Evolutionary conservation across 2,113 vertebrate species (phyloP).

Genomic region (Oreochromis aureus): DNA sequence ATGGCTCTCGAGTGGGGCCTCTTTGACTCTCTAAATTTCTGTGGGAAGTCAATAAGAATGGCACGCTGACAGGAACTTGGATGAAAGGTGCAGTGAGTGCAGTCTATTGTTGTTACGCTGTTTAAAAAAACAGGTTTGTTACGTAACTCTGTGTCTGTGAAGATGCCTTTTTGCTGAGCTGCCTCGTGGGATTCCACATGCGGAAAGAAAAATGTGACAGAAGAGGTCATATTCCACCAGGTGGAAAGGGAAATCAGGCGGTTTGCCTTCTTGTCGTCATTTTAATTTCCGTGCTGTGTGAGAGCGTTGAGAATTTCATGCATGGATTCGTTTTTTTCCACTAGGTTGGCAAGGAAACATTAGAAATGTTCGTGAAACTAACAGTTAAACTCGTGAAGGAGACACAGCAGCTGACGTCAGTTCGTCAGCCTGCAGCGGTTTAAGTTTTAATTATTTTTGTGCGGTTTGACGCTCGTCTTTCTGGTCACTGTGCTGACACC

Average conservation of each 20-base stretch:
- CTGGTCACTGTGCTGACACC: not conserved
- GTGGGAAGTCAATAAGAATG: not conserved
- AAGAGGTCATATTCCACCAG: not conserved
- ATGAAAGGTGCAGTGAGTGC: not conserved
- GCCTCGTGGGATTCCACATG: not conserved
- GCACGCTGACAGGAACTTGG: slow-evolving; percentile 32
- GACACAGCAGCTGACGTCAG: not conserved
- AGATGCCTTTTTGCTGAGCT: not conserved
- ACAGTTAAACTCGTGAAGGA: not conserved
- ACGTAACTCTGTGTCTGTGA: not conserved
- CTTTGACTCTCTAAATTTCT: not conserved
- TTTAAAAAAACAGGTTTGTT: slow-evolving; percentile 6
- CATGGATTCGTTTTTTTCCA: rapidly evolving
- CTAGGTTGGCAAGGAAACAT: not conserved
- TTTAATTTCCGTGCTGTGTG: not conserved
- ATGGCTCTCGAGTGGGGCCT: not conserved
- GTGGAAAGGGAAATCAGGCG: not conserved
- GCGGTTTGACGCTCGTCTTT: not conserved
- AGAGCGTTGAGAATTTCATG: not conserved
- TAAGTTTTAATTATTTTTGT: not conserved
- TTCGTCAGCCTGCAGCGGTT: not conserved
- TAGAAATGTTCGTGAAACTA: not conserved
- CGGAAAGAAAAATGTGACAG: not conserved
- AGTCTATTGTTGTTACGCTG: not conserved
- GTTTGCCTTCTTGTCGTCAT: not conserved